Percentiles rank a stretch among this genome's conserved stretches.
Evolutionary conservation across 2,113 vertebrate genomes (phyloP).

Genomic region (Nipponia nippon): DNA sequence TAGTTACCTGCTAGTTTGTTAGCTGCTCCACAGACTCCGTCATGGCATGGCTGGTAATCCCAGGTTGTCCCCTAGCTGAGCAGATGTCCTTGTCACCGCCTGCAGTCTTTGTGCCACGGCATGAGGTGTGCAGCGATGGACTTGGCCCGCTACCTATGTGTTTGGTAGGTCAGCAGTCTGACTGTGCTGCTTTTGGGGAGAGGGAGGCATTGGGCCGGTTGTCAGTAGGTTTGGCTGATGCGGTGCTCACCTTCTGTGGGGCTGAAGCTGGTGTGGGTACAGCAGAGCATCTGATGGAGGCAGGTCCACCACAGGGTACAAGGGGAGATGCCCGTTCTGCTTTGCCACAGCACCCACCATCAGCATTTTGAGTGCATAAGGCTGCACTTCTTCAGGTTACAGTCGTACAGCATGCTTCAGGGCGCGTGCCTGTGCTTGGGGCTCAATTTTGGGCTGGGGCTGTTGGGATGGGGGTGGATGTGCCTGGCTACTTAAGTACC

Average conservation of each 20-base stretch:
- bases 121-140: neutral
- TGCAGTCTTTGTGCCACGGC: neutral
- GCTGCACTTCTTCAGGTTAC: neutral
- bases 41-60: neutral
- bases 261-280: neutral
- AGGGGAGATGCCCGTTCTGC: neutral
- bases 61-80: neutral
- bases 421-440: neutral
- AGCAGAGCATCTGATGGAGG: neutral
- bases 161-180: neutral
- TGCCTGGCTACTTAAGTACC: neutral
- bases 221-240: neutral
- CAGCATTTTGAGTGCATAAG: neutral
- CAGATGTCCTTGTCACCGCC: neutral
- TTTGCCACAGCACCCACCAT: neutral
- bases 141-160: accelerated
- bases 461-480: neutral
- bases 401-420: neutral
- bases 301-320: accelerated
- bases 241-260: neutral
- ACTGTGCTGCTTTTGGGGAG: neutral
- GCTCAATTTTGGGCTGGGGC: neutral
- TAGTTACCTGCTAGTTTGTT: neutral
- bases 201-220: accelerated
- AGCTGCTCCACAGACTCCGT: neutral